Evolutionary conservation across 2,888 invertebrate genomes (phyloP).

Genomic region (Apoderus coryli): DNA sequence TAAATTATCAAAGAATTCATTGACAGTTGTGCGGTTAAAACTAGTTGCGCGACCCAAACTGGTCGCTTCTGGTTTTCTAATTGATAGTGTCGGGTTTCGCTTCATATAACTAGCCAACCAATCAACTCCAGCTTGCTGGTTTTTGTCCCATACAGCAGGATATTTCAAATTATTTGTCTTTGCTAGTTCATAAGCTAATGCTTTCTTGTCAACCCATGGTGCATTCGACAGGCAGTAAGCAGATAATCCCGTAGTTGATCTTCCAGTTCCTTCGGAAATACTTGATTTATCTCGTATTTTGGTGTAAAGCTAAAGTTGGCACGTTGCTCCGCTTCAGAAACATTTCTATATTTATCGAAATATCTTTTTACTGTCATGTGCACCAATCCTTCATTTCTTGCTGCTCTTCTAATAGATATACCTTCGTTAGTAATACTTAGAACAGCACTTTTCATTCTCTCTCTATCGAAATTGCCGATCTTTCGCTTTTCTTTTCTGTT

Average conservation of each 20-base stretch:
- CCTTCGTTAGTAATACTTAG: background rate
- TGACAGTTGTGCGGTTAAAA: too few species aligned
- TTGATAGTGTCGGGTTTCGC: background rate
- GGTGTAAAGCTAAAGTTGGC: background rate
- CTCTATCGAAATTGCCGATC: too few species aligned
- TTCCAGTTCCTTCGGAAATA: too few species aligned
- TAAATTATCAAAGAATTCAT: too few species aligned
- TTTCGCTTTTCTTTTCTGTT: too few species aligned
- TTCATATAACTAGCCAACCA: too few species aligned
- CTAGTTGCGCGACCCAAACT: too few species aligned
- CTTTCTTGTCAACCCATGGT: background rate
- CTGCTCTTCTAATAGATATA: background rate
- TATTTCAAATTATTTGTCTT: background rate
- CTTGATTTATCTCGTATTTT: too few species aligned
- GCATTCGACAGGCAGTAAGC: slow-evolving; percentile 2
- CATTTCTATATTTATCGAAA: background rate
- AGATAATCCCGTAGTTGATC: background rate
- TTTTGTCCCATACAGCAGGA: background rate
- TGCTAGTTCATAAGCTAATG: too few species aligned
- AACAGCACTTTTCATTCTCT: too few species aligned
- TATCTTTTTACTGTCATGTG: too few species aligned
- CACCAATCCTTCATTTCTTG: slow-evolving; percentile 1
- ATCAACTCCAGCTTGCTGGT: background rate
- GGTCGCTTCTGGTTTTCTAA: slow-evolving; percentile 1
- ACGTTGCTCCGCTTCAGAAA: too few species aligned